phyloP scores from a whole-genome alignment of 2,888 invertebrate species.

The Drosophila phalerata region DNA sequence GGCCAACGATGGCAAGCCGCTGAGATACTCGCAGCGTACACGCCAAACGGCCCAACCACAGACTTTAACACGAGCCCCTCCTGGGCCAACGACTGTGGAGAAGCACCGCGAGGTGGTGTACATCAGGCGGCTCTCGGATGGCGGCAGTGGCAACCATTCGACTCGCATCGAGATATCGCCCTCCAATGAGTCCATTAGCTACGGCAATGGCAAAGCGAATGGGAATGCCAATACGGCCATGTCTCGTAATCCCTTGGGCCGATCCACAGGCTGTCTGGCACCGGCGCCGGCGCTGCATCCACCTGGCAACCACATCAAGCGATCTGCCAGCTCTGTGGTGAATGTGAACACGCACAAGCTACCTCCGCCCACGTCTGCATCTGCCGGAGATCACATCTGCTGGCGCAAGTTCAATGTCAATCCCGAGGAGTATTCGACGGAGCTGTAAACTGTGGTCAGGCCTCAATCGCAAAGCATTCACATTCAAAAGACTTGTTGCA shows the following conservation, averaged over 20 bases:
- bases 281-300: constrained; percentile 44
- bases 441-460: constrained; percentile 78
- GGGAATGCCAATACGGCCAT: constrained; percentile 55
- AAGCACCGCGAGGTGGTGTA: constrained; percentile 85
- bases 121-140: constrained; percentile 83
- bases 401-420: constrained; percentile 86
- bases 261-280: constrained; percentile 75
- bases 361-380: constrained; percentile 69
- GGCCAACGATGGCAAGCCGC: constrained; percentile 75
- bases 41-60: constrained; percentile 67
- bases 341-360: constrained; percentile 71
- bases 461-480: constrained; percentile 62
- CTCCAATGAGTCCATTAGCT: constrained; percentile 84
- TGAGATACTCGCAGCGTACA: constrained; percentile 80
- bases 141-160: constrained; percentile 80
- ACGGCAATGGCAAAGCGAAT: constrained; percentile 67
- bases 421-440: constrained; percentile 85
- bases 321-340: constrained; percentile 78
- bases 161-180: constrained; percentile 85
- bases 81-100: constrained; percentile 61
- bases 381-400: constrained; percentile 86
- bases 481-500: constrained; percentile 78
- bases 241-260: constrained; percentile 72
- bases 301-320: constrained; percentile 67
- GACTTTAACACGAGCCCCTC: constrained; percentile 35